Conservation (phyloP, 2,113 vertebrate genomes). For the Tachysurus fulvidraco region DNA sequence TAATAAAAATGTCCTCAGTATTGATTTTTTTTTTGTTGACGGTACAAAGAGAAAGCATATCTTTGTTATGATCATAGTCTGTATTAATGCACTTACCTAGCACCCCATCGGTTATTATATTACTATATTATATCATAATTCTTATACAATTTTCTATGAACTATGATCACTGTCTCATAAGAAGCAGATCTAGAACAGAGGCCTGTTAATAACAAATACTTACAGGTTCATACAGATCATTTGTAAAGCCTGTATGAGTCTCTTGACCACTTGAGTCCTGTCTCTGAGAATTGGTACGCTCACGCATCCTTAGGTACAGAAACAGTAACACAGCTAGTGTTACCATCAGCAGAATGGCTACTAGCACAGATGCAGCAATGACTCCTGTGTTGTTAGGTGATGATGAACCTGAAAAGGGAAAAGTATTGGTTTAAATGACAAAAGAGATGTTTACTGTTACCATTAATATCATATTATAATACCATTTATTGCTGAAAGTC, state of each 20-base stretch:
- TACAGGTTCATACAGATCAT: slow-evolving; percentile 62
- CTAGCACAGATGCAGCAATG: slow-evolving; percentile 60
- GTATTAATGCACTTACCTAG: not conserved
- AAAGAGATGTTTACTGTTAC: not conserved
- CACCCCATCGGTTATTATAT: not conserved
- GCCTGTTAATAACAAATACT: slow-evolving; percentile 35
- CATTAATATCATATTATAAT: not conserved
- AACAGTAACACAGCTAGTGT: slow-evolving; percentile 57
- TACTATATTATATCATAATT: not conserved
- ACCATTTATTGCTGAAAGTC: not conserved
- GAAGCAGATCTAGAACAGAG: not conserved
- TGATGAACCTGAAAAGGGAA: slow-evolving; percentile 45
- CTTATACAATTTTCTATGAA: not conserved
- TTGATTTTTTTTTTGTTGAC: not conserved
- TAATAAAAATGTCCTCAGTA: not conserved
- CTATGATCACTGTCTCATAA: not conserved
- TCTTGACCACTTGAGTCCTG: accelerated
- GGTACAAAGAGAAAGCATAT: not conserved
- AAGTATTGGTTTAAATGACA: not conserved
- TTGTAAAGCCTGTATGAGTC: slow-evolving; percentile 51
- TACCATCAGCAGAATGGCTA: slow-evolving; percentile 66
- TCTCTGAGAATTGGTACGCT: not conserved
- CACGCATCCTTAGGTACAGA: slow-evolving; percentile 58
- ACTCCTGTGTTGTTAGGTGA: slow-evolving; percentile 50
- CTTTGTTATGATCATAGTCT: not conserved